Evolutionary conservation across 2,113 vertebrate species (phyloP), one percentile per base, ranked within the genome.

Genomic region (Psettodes erumei): DNA sequence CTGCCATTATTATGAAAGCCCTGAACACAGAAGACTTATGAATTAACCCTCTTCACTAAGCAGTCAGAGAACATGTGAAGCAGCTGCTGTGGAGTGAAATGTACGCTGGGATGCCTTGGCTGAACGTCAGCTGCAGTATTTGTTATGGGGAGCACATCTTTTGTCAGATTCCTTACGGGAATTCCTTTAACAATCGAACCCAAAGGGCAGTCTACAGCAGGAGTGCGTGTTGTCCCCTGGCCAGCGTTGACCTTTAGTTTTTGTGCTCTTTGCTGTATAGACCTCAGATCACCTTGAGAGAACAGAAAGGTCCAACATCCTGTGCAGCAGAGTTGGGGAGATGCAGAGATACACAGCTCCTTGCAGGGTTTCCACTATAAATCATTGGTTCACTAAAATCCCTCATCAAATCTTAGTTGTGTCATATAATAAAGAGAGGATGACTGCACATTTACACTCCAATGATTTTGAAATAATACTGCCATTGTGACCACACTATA

Each of bases 11-110:
- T 59, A 69, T 45, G 19, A 51, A 84, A 80, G 51, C 67, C 77
- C 67, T 62, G 33, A 51, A 73, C 77, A 65, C 59, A 63, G 18
- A 30, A 32, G 82, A 65, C 59, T 55, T 48, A 54, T 51, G 69
- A 83, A 77, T 69, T 73, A 77, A 58, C 68, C 77, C 60, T 80
- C 77, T 76, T 71, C 43, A 45, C 55, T n/a, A 58, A 47, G 72
- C 68, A 58, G 33, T 28, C 40, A 54, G 53, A 33, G 45, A 47
- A 23, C 59, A 43, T 62, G 63, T 51, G 74, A 43, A 58, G 69
- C 35, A 51, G 64, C 51, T 33, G 55, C 53, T 32, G 21, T 25
- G 51, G 58, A 75, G 45, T 53, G 15, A 50, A 50, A 51, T 55
- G 28, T 35, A 33, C 2, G 11, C 53, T 9, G 51, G 58, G 63